Percentiles rank a stretch among this genome's conserved stretches.
These are phyloP conservation scores for Leptinotarsa tumamoca DNA, from an alignment of 2,888 invertebrate genomes.

Conservation along the genomic window DNA sequence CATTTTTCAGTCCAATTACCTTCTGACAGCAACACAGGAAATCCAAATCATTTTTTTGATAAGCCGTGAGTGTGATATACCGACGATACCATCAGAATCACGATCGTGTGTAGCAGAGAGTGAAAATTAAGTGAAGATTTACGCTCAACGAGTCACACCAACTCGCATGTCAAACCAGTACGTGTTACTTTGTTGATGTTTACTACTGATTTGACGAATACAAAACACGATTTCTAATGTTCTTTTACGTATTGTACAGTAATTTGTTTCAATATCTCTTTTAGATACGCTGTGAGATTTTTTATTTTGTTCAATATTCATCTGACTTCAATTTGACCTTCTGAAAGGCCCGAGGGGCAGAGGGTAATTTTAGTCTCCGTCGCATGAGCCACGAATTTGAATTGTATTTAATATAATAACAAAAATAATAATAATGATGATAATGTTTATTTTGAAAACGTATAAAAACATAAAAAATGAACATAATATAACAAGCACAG, in stretches of 20 bases:
- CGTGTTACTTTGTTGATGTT: constrained; percentile 38
- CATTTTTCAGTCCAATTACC: constrained; percentile 22
- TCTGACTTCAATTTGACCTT: no score
- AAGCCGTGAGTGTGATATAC: constrained; percentile 34
- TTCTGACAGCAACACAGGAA: constrained; percentile 31
- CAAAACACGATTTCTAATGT: constrained; percentile 28
- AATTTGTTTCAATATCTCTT: background rate
- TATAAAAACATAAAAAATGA: no score
- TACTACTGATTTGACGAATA: constrained; percentile 34
- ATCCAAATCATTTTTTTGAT: constrained; percentile 34
- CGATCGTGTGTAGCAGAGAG: constrained; percentile 39
- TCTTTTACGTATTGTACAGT: background rate
- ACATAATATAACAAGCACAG: no score
- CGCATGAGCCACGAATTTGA: no score
- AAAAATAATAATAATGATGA: no score
- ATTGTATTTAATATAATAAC: no score
- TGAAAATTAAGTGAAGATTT: constrained; percentile 44
- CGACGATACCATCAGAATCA: constrained; percentile 30
- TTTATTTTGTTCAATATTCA: background rate
- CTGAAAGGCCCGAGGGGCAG: no score
- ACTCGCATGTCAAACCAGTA: constrained; percentile 40
- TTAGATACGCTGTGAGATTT: background rate
- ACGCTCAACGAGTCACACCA: constrained; percentile 38
- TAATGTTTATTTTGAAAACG: no score
- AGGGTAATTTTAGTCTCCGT: no score